Evolutionary conservation across 2,888 invertebrate species (phyloP).

Genomic region (Adineta ricciae): DNA sequence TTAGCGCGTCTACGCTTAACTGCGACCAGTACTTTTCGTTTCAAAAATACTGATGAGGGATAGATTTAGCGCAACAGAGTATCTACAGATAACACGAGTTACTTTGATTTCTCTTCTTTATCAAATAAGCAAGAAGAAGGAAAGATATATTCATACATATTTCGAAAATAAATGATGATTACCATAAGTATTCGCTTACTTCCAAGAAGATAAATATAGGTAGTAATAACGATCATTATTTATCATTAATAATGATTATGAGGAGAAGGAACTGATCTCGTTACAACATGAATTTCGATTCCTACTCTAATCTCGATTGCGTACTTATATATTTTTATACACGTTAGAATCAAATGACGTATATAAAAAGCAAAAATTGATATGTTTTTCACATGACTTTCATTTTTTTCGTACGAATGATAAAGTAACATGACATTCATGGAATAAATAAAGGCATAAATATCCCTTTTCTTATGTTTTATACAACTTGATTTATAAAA

Average conservation of each 20-base stretch:
- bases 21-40: too few relatives aligned
- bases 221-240: not conserved
- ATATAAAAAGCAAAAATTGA: not conserved
- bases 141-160: too few relatives aligned
- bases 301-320: not conserved
- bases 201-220: too few relatives aligned
- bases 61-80: not conserved
- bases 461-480: not conserved
- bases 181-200: too few relatives aligned
- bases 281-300: too few relatives aligned
- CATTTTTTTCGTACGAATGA: not conserved
- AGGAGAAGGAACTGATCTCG: too few relatives aligned
- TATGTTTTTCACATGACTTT: not conserved
- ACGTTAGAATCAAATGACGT: not conserved
- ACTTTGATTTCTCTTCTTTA: not conserved
- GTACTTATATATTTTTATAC: not conserved
- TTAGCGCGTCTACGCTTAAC: too few relatives aligned
- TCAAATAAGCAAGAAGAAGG: too few relatives aligned
- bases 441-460: not conserved
- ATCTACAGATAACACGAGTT: not conserved
- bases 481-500: not conserved
- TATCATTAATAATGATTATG: not conserved
- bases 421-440: not conserved
- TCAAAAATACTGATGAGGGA: too few relatives aligned
- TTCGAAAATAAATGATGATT: too few relatives aligned